Evolutionary conservation across 2,797 vertebrate species (phyloP).

Genomic region (Valencia hispanica): DNA sequence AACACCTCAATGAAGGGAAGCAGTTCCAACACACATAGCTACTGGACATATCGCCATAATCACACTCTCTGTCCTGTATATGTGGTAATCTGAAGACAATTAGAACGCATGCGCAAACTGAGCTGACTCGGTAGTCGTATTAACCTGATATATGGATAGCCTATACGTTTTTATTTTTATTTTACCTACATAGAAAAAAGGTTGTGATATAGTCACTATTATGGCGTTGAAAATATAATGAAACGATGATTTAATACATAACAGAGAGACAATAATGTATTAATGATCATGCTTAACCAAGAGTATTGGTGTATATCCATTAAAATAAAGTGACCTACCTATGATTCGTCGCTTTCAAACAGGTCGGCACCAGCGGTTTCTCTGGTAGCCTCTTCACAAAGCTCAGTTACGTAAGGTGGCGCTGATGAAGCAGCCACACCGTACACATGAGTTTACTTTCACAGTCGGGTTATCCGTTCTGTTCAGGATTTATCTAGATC

Average conservation of each 20-base stretch:
- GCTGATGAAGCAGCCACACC: conserved; percentile 16
- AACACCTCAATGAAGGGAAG: background rate
- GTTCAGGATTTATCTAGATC: conserved; percentile 2
- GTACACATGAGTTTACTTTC: conserved; percentile 19
- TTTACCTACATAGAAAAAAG: background rate
- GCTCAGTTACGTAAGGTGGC: conserved; percentile 75
- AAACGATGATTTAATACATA: no score
- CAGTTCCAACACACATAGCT: conserved; percentile 4
- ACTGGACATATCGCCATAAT: conserved; percentile 45
- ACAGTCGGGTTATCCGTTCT: conserved; percentile 10
- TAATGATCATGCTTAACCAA: background rate
- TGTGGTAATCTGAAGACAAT: conserved; percentile 52
- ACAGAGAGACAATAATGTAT: background rate
- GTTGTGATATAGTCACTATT: background rate
- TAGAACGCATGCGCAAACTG: conserved; percentile 72
- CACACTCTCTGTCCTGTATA: conserved; percentile 41
- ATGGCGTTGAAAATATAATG: background rate
- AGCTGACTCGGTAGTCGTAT: conserved; percentile 40
- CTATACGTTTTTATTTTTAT: conserved; percentile 13
- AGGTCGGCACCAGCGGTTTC: conserved; percentile 40
- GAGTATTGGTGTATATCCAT: background rate
- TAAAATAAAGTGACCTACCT: conserved; percentile 63
- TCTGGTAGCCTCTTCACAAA: conserved; percentile 44
- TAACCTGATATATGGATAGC: conserved; percentile 45
- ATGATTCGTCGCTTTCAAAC: conserved; percentile 29